Evolutionary conservation across 2,888 invertebrate species (phyloP).

Genomic region (Ceramica pisi): DNA sequence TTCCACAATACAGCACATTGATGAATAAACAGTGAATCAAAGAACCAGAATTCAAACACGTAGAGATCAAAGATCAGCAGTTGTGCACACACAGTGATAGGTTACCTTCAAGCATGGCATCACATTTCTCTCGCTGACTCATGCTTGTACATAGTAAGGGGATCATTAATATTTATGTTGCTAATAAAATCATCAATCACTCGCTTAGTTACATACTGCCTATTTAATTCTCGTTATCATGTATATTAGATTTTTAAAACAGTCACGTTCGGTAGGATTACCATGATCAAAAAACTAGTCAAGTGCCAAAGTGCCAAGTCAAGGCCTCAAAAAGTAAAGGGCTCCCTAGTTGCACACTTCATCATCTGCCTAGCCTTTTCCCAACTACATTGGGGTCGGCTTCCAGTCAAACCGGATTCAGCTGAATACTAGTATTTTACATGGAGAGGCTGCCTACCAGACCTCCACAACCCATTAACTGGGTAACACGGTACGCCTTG

Average conservation of each 20-base stretch:
- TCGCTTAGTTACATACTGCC: background rate
- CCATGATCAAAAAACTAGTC: background rate
- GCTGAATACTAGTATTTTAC: too few species aligned
- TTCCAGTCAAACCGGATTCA: too few species aligned
- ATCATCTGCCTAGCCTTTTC: too few species aligned
- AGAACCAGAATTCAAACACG: constrained; percentile 24
- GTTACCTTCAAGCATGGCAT: constrained; percentile 42
- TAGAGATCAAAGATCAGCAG: constrained; percentile 35
- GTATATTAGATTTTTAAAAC: background rate
- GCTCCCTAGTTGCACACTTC: too few species aligned
- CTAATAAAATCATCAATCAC: constrained; percentile 47
- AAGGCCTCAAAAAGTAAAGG: too few species aligned
- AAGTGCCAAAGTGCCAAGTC: too few species aligned
- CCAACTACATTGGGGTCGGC: too few species aligned
- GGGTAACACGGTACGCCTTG: too few species aligned
- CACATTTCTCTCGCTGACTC: constrained; percentile 51
- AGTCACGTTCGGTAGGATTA: background rate
- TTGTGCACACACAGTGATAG: constrained; percentile 37
- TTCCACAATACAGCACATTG: background rate
- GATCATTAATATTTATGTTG: constrained; percentile 43
- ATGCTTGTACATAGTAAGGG: constrained; percentile 17
- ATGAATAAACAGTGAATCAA: constrained; percentile 23
- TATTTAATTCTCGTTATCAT: background rate
- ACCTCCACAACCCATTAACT: too few species aligned
- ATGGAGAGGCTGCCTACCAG: too few species aligned